Evolutionary conservation across 2,888 invertebrate species (phyloP), one percentile per base, ranked within the genome.

Genomic region (Vannuccia rotundouncinata): DNA sequence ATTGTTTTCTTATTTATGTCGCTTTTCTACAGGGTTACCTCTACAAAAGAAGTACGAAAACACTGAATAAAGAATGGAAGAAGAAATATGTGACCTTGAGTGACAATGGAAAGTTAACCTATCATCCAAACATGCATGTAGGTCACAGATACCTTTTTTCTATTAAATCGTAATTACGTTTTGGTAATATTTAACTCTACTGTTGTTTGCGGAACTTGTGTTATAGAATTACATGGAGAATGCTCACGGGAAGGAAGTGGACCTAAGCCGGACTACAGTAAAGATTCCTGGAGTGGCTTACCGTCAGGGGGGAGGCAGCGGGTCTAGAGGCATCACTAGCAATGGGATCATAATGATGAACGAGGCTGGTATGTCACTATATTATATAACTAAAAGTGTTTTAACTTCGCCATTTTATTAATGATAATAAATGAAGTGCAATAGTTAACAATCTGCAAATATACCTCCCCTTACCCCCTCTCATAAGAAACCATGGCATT

Each of bases 21-120:
- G 10, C 2, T 2, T 22, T 66, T 22, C 22, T 66, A 13, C 66
- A 66, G 89, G 98, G 98, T 5, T 94, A 94, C 86, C 91, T 99
- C 84, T 95, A 97, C 88, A 99, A 99, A 90, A 95, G 95, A 85
- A 87, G 86, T 83, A 90, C 90, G 84, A 78, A 78, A 59, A 93
- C 95, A 0, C 89, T 97, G 83, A 97, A 96, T 87, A 95, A 95
- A 87, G 95, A 99, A 86, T 97, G 98, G 95, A 99, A 99, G 90
- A 99, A 99, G 90, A 99, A 99, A 88, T 99, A 97, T 88, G 97
- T 97, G n/a, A 95, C 96, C 0, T 93, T 95, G 85, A 95, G 95
- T 88, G 95, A 98, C 88, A 97, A 97, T 0, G 78, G 59, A 22
- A 90, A 94, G 83, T 90, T 98, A 83, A 95, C 95, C 2, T 99